Percentiles rank a stretch among this genome's conserved stretches.
Evolutionary conservation across 2,113 vertebrate genomes (phyloP).

Genomic region (Serilophus lunatus): DNA sequence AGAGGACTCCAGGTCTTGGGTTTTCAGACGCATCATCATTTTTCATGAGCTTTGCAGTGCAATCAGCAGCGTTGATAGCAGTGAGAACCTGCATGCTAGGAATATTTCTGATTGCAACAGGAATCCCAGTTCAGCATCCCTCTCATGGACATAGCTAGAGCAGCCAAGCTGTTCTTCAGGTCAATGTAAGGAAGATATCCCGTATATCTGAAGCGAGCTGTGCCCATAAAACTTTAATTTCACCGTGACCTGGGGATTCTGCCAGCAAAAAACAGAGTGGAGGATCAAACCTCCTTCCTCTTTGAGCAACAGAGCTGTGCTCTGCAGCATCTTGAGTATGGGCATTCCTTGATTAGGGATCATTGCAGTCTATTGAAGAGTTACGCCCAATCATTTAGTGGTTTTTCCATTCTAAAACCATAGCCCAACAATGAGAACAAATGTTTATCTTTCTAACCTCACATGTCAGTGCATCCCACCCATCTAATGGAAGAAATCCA

Average conservation of each 20-base stretch:
- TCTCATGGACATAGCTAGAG: background rate
- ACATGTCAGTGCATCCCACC: background rate
- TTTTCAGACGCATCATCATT: background rate
- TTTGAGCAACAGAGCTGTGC: background rate
- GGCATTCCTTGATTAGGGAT: background rate
- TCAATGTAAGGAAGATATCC: background rate
- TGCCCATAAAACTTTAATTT: background rate
- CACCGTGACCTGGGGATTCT: background rate
- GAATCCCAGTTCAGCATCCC: background rate
- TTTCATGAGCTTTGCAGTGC: background rate
- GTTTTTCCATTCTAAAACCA: background rate
- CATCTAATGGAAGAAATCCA: background rate
- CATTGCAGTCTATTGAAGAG: background rate
- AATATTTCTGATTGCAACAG: background rate
- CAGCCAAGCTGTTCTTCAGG: background rate
- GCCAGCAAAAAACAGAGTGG: background rate
- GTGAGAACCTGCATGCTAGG: background rate
- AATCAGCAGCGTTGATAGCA: background rate
- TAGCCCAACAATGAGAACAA: background rate
- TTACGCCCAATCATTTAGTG: background rate
- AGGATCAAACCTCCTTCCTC: background rate
- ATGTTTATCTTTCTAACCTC: background rate
- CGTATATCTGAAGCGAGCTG: background rate
- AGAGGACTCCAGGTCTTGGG: background rate
- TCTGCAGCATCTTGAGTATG: accelerated